Evolutionary conservation across 2,888 invertebrate species (phyloP), one percentile per base, ranked within the genome.

Genomic region (Schizotus pectinicornis): DNA sequence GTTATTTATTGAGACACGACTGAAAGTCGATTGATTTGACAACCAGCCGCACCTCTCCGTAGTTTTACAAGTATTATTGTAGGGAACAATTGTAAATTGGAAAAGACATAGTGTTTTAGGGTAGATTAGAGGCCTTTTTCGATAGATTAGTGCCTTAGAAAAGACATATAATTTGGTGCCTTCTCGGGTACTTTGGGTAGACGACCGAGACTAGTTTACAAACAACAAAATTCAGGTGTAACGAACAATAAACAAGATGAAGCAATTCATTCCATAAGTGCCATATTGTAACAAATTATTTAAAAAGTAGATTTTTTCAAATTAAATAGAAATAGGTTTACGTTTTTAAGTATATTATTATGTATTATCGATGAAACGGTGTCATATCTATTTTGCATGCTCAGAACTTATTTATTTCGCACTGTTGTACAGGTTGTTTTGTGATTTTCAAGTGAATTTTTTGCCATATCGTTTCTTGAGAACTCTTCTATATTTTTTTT

Each of bases 111-210:
- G 53, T 59, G 49, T 58, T 53, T 57, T 54, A 47, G 45, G 37
- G 34, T 58, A 53, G 53, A 38, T 56, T 59, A 59, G 59, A 55
- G 59, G 59, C 59, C 59, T 59, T 59, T 54, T 35, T 41, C 34
- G 12, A 45, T 76, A 73, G 72, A 68, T 70, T 77, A 76, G 78
- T 78, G 78, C 78, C 78, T 78, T 78, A 78, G 77, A 71, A 75
- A 74, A 75, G 76, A 77, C 76, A 76, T 75, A 76, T 75, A 76
- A 71, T 57, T 61, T 61, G 53, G 57, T 61, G 53, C 57, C 61
- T 61, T 56, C 46, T 43, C 46, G 39, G 57, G 61, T 57, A 61
- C 54, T 57, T 54, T 49, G 55, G 39, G 47, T 56, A 54, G 59
- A 47, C 22, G 7, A 5, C 34, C 34, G 31, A 33, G 35, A 51